Base-by-base conservation (phyloP, 1,140 invertebrate genomes). In the Brachionus calyciflorus region DNA sequence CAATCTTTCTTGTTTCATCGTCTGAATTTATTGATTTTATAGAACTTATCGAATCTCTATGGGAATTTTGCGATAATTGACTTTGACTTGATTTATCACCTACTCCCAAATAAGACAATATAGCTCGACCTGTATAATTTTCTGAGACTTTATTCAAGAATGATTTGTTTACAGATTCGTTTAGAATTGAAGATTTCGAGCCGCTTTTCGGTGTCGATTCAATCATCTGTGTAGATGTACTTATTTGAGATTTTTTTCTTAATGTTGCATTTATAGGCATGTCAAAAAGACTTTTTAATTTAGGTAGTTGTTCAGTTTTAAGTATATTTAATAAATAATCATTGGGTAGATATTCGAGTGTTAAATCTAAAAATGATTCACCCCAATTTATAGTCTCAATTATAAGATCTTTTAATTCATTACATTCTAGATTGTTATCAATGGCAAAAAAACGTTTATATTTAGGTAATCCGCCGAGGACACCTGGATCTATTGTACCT, bases 11-110 rank as follows among this genome's bases (percentile, higher is more conserved):
- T 4, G 26, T 19, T 2, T 73, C 69, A 17, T 73, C 69, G 0
- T 49, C 46, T 24, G 69, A 73, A 73, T 73, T 55, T 3, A 73
- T 14, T 9, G 69, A 73, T 73, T 73, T 73, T n/a, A 73, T 41
- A 14, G 69, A 73, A 14, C 44, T 51, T 4, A 73, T 73, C 33
- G 69, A 73, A 6, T 73, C 69, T 21, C 46, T 19, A 3, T 65
- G 60, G 0, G 60, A 65, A 19, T 37, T 65, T 10, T n/a, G 10
- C 24, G 33, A 24, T 41, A 65, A 44, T 3, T 37, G 41, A 14
- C 12, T 65, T 24, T 37, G 19, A 44, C 41, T 65, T 3, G 60
- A 33, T 17, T 73, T 73, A 17, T 73, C 69, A 40, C 69, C 24
- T 1, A 73, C 46, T 9, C 55, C 55, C 19, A 73, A 30, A 40